Evolutionary conservation across 2,888 invertebrate genomes (phyloP), one percentile per base, ranked within the genome.

Genomic region (Cremastobaeus sp.): DNA sequence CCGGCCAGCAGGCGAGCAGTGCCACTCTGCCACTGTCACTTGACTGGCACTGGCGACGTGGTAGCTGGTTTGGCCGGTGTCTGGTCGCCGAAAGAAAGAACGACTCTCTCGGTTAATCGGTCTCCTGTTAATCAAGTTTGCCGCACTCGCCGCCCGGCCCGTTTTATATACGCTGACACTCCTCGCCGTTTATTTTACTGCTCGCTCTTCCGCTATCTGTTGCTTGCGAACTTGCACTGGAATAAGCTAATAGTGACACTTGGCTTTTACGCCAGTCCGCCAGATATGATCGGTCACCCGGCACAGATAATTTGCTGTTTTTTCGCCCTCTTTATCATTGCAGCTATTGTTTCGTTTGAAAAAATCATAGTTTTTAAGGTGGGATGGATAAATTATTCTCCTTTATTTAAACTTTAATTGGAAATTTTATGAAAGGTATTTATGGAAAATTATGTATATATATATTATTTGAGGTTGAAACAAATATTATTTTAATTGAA

Each of bases 201-300:
- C 6, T 59, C 43, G 54, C 57, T 52, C 62, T 74, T 73, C 66
- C 70, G 71, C 70, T 70, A 76, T 76, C 76, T 62, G 62, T 34
- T 62, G 52, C 9, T 28, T 43, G 41, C 70, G 55, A 57, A 64
- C 64, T 66, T 54, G 57, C 45, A 64, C 64, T 72, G 66, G 21
- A 41, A 71, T 47, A 37, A 35, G 28, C 45, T 69, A 57, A 60
- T 60, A 32, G 60, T 43, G 60, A 69, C 59, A 59, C 69, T 64
- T 54, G 37, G 50, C 50, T 35, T 45, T 45, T 39, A 6, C 41
- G 28, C 45, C 43, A 41, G 30, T 17, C 50, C 11, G 25, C 39
- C 35, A 57, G 59, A 69, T 50, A 57, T 35, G 15, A 55, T 28
- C 47, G 28, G n/a, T n/a, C n/a, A n/a, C 11, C 45, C 18, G 11